Conservation (phyloP, 2,888 invertebrate species). For the Helleia helle region DNA sequence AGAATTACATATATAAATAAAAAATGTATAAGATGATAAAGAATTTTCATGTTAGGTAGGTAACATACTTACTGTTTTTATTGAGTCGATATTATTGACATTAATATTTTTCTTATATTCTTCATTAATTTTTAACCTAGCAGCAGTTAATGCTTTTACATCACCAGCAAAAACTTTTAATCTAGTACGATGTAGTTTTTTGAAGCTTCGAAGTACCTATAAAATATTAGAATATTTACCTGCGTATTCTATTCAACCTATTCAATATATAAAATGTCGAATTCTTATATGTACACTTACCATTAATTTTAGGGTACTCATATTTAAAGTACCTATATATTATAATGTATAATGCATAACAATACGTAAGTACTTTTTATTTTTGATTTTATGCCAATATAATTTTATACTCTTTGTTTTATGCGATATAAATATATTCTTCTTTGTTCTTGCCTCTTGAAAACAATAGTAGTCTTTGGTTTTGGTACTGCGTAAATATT, state of each 20-base stretch:
- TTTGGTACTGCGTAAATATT: too few relatives aligned
- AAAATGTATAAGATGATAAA: neutral
- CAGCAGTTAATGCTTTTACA: constrained; percentile 72
- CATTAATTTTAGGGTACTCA: neutral
- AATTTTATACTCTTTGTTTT: too few relatives aligned
- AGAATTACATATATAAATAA: neutral
- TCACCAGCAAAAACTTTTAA: constrained; percentile 80
- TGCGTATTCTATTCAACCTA: too few relatives aligned
- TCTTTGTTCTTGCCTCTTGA: too few relatives aligned
- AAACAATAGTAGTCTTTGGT: too few relatives aligned
- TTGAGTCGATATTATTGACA: constrained; percentile 72
- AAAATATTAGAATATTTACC: too few relatives aligned
- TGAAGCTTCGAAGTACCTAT: constrained; percentile 81
- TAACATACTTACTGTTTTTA: constrained; percentile 79
- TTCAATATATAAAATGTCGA: too few relatives aligned
- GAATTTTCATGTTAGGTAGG: constrained; percentile 10
- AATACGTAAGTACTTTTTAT: too few relatives aligned
- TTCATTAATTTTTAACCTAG: constrained; percentile 82
- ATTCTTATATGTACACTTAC: neutral
- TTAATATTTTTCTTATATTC: constrained; percentile 80
- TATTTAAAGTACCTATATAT: too few relatives aligned
- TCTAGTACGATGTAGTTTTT: constrained; percentile 81
- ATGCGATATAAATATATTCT: too few relatives aligned
- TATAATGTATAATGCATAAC: too few relatives aligned
- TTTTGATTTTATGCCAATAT: too few relatives aligned